Conservation (phyloP, 2,113 vertebrate genomes). For the Nothoprocta perdicaria region DNA sequence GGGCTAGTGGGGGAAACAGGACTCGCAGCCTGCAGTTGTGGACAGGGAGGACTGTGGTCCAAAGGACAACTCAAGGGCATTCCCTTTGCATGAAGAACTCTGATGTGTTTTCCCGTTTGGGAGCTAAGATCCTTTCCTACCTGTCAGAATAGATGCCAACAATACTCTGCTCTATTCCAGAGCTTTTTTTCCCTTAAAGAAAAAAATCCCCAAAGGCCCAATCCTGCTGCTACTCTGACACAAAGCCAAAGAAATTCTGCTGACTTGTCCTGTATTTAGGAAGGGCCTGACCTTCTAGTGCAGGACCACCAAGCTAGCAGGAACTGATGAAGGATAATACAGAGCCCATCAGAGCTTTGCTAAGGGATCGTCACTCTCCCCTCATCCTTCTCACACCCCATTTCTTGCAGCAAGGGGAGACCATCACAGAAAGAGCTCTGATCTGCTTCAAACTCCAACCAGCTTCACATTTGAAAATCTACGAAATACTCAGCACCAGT, state of each 20-base stretch:
- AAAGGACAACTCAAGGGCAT: not conserved
- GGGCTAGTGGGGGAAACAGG: not conserved
- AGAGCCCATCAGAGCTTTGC: not conserved
- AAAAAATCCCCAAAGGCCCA: not conserved
- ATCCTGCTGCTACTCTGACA: not conserved
- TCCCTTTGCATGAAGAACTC: not conserved
- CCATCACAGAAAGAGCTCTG: not conserved
- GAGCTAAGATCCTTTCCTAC: not conserved
- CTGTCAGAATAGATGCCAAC: not conserved
- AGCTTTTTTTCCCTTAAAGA: not conserved
- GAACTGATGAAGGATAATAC: not conserved
- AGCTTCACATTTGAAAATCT: not conserved
- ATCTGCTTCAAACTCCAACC: not conserved
- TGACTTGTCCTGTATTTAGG: not conserved
- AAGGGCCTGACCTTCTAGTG: not conserved
- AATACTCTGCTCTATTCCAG: not conserved
- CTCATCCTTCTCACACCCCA: not conserved
- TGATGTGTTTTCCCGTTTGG: accelerated
- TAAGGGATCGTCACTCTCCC: not conserved
- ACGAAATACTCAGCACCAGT: not conserved
- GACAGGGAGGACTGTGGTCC: not conserved
- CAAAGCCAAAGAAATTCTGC: not conserved
- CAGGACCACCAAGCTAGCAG: not conserved
- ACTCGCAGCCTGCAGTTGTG: not conserved
- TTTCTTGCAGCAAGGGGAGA: not conserved